Percentiles rank a stretch among this genome's conserved stretches.
phyloP scores from a whole-genome alignment of 2,888 invertebrate genomes.

The Tipula lateralis region DNA sequence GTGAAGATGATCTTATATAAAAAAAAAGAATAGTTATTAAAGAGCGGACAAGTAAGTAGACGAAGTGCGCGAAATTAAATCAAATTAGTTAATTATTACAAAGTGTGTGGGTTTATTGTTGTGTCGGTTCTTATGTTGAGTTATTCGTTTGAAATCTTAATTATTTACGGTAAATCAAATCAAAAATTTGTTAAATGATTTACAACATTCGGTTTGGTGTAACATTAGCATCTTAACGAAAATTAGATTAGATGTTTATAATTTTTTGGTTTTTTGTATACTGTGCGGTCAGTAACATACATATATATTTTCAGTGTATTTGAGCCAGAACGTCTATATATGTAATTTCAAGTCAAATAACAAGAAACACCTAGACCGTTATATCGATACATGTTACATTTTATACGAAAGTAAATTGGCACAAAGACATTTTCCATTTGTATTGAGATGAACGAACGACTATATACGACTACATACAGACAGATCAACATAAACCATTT shows the following conservation, averaged over 20 bases:
- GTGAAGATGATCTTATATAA: not conserved
- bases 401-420: not conserved
- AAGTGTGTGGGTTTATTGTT: not conserved
- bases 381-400: not conserved
- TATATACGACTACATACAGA: not conserved
- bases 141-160: not conserved
- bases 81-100: not conserved
- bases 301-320: not conserved
- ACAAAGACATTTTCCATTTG: not conserved
- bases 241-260: not conserved
- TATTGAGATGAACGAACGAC: not conserved
- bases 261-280: not conserved
- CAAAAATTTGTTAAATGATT: not conserved
- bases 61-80: not conserved
- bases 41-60: not conserved
- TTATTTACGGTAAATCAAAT: not conserved
- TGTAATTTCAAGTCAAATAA: not conserved
- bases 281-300: not conserved
- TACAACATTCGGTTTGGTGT: not conserved
- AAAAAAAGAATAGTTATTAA: not conserved
- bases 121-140: not conserved
- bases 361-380: not conserved
- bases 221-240: not conserved
- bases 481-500: not conserved
- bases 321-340: not conserved